These are phyloP conservation scores for Myotis lucifugus DNA, from an alignment of 2,113 vertebrate species.

Conservation along the genomic window DNA sequence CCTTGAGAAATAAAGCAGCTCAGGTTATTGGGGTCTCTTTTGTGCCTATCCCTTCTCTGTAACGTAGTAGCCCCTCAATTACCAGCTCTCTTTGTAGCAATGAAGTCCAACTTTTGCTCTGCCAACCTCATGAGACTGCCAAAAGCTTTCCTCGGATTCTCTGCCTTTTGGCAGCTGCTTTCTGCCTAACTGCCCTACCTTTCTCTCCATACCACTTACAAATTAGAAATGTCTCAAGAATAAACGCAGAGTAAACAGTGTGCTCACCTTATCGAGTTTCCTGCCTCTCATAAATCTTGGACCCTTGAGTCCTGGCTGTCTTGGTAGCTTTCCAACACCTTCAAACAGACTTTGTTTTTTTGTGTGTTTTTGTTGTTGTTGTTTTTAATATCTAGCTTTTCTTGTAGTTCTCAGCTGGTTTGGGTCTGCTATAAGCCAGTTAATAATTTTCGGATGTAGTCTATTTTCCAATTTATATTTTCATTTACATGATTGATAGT, in stretches of 20 bases:
- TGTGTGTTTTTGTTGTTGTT: background rate
- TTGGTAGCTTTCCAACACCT: conserved; percentile 27
- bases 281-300: background rate
- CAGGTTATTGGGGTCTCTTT: background rate
- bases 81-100: background rate
- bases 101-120: background rate
- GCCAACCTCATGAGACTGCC: background rate
- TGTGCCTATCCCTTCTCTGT: background rate
- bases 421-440: background rate
- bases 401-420: background rate
- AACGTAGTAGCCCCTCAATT: background rate
- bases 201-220: background rate
- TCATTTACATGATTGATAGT: conserved; percentile 28
- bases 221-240: background rate
- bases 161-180: background rate
- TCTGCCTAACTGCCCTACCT: background rate
- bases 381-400: background rate
- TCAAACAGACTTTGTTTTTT: background rate
- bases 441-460: background rate
- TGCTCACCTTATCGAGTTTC: background rate
- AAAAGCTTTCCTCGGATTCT: background rate
- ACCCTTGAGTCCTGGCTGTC: background rate
- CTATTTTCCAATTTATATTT: conserved; percentile 42
- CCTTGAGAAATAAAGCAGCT: background rate
- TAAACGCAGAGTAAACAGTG: background rate